These are phyloP conservation scores for Stomatorhinus ivindoensis DNA, from an alignment of 2,113 vertebrate genomes.

Conservation along the genomic window DNA sequence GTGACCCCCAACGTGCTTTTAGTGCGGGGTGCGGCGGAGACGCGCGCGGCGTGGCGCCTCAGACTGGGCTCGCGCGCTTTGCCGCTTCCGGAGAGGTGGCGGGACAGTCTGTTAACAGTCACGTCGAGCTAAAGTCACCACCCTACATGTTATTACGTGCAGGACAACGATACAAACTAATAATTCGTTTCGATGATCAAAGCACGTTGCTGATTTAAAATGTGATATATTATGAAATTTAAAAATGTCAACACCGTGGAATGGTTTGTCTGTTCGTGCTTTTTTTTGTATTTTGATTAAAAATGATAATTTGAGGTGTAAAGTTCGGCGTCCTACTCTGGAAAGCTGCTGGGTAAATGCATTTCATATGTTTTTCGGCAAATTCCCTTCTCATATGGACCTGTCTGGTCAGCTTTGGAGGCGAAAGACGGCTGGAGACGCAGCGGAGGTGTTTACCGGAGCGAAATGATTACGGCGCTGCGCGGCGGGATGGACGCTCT, in stretches of 20 bases:
- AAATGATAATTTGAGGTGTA: not conserved
- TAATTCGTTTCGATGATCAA: not conserved
- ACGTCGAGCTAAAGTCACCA: not conserved
- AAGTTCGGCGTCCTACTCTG: not conserved
- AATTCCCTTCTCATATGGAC: not conserved
- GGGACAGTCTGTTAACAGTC: not conserved
- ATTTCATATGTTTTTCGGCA: not conserved
- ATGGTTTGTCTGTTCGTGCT: not conserved
- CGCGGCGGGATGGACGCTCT: slow-evolving; percentile 46
- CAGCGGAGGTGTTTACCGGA: slow-evolving; percentile 48
- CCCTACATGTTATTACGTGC: not conserved
- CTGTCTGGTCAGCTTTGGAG: not conserved
- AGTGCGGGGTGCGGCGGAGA: not conserved
- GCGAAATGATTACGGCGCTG: slow-evolving; percentile 71
- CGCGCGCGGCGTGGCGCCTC: not conserved
- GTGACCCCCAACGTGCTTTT: too few relatives aligned
- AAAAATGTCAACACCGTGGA: not conserved
- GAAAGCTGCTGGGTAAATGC: not conserved
- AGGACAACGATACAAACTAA: not conserved
- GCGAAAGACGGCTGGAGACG: slow-evolving; percentile 26
- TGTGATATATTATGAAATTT: not conserved
- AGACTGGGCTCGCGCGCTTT: not conserved
- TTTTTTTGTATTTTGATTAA: not conserved
- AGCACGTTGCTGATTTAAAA: not conserved
- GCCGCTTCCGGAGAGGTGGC: not conserved